Conservation (phyloP, 2,888 invertebrate genomes). For the Omphaloscelis lunosa region DNA sequence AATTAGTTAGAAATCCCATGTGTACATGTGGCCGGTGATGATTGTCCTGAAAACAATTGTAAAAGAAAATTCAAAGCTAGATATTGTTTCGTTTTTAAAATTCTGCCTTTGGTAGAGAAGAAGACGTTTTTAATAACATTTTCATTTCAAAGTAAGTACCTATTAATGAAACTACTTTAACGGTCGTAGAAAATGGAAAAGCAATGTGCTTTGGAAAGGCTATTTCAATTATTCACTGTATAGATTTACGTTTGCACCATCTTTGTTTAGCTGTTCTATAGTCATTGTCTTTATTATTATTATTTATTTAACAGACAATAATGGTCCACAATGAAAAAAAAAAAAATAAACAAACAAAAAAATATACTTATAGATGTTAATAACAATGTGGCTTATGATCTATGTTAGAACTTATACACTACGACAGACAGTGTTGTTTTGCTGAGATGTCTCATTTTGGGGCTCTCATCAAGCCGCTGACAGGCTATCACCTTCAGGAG, state of each 20-base stretch:
- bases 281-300: constrained; percentile 13
- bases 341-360: no score
- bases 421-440: no score
- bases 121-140: neutral
- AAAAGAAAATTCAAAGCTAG: neutral
- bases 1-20: constrained; percentile 36
- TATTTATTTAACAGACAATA: no score
- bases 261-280: constrained; percentile 22
- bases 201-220: constrained; percentile 34
- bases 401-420: no score
- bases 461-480: no score
- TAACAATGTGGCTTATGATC: no score
- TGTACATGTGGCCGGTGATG: neutral
- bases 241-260: constrained; percentile 42
- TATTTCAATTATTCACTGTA: constrained; percentile 41
- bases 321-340: no score
- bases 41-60: neutral
- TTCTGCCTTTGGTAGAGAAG: neutral
- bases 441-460: no score
- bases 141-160: neutral
- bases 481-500: no score
- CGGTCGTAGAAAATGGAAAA: constrained; percentile 3
- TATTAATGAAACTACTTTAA: constrained; percentile 4
- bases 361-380: no score
- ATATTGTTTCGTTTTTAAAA: neutral